Evolutionary conservation across 1,140 invertebrate genomes (phyloP).

Genomic region (Drosophila pseudoananassae): DNA sequence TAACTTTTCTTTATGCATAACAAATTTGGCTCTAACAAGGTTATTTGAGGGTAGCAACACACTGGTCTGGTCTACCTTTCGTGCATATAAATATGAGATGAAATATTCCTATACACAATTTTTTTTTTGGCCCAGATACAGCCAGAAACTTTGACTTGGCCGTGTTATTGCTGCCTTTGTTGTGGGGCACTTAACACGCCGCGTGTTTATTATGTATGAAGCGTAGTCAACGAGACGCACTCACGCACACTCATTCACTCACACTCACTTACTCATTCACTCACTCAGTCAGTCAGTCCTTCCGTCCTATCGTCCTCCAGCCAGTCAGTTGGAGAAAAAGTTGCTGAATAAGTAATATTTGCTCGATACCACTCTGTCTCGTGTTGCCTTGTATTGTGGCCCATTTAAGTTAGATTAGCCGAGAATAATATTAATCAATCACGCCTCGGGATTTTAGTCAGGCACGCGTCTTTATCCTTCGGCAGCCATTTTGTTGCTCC

Average conservation of each 20-base stretch:
- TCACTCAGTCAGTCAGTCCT: background rate
- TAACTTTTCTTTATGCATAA: constrained; percentile 34
- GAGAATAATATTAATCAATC: constrained; percentile 83
- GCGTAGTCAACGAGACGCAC: constrained; percentile 76
- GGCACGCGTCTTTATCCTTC: constrained; percentile 34
- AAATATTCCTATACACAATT: constrained; percentile 21
- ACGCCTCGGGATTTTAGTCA: constrained; percentile 74
- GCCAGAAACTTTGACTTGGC: constrained; percentile 22
- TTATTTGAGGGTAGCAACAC: constrained; percentile 22
- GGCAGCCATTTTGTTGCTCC: constrained; percentile 76
- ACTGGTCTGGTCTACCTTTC: constrained; percentile 41
- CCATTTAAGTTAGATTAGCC: constrained; percentile 83
- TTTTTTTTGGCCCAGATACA: constrained; percentile 13
- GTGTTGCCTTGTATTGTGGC: constrained; percentile 43
- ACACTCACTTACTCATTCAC: constrained; percentile 17
- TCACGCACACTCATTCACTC: constrained; percentile 55
- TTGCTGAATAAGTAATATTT: constrained; percentile 79
- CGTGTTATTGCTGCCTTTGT: constrained; percentile 17
- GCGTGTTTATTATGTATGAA: constrained; percentile 81
- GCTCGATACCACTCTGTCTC: constrained; percentile 28
- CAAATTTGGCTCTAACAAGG: constrained; percentile 42
- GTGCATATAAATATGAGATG: constrained; percentile 48
- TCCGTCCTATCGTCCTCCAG: background rate
- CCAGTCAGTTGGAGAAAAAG: constrained; percentile 29
- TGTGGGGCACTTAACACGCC: constrained; percentile 72